Conservation (phyloP, 2,113 vertebrate species). For the Sprattus sprattus region DNA sequence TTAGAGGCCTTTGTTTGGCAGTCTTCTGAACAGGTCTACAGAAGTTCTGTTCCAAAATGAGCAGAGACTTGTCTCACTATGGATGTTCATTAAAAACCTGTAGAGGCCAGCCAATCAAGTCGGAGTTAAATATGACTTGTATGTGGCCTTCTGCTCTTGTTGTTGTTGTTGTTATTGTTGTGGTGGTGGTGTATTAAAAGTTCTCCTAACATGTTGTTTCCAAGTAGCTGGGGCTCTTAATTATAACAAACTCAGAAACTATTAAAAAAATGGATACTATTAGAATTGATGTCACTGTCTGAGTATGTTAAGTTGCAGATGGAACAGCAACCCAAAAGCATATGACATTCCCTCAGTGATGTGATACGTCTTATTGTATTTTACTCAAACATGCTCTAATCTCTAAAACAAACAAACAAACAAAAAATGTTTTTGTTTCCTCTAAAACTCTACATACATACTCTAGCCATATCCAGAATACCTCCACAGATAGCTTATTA, state of each 20-base stretch:
- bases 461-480: no score
- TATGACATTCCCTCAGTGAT: neutral
- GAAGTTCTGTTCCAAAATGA: constrained; percentile 54
- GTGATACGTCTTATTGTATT: neutral
- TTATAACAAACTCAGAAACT: neutral
- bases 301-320: neutral
- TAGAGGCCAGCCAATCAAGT: neutral
- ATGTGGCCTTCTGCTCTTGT: neutral
- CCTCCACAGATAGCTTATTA: no score
- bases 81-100: constrained; percentile 5
- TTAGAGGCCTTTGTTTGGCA: constrained; percentile 60
- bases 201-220: neutral
- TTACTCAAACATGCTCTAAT: neutral
- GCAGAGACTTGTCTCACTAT: neutral
- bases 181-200: neutral
- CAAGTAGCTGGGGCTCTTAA: neutral
- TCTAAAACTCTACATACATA: no score
- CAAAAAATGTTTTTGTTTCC: no score
- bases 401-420: neutral
- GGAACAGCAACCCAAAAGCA: neutral
- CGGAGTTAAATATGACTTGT: neutral
- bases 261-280: neutral
- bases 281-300: neutral
- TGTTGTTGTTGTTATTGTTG: neutral
- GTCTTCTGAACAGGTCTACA: constrained; percentile 64